phyloP scores from a whole-genome alignment of 2,797 vertebrate species.

The Eulemur mongoz region DNA sequence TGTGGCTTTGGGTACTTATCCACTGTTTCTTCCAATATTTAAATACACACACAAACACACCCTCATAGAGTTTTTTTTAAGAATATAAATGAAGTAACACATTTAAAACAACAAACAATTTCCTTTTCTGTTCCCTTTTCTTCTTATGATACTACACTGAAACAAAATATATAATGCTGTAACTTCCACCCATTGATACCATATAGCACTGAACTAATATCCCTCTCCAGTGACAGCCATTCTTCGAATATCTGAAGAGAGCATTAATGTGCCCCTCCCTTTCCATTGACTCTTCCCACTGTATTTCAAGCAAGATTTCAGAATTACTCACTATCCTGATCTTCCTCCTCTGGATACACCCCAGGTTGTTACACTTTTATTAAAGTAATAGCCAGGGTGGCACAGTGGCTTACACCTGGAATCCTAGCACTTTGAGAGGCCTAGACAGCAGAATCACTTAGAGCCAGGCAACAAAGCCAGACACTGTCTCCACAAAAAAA shows the following conservation, averaged over 20 bases:
- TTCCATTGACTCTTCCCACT: not conserved
- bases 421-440: not conserved
- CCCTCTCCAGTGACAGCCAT: not conserved
- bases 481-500: not conserved
- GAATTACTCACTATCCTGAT: not conserved
- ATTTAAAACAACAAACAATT: slow-evolving; percentile 40
- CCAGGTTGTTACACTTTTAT: not conserved
- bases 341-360: not conserved
- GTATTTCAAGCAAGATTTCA: not conserved
- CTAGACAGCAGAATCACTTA: not conserved
- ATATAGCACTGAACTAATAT: not conserved
- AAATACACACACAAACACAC: not conserved
- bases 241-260: slow-evolving; percentile 6
- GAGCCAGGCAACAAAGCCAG: not conserved
- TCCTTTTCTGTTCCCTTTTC: slow-evolving; percentile 18
- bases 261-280: not conserved
- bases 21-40: not conserved
- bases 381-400: not conserved
- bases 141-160: not conserved
- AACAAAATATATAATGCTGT: not conserved
- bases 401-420: not conserved
- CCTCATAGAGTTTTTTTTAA: not conserved
- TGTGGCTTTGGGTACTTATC: not conserved
- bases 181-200: not conserved
- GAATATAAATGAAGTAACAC: slow-evolving; percentile 14